A percentile compares a stretch with the other conserved stretches of the same genome.
These are phyloP conservation scores for Hemithea aestivaria DNA, from an alignment of 2,888 invertebrate species.

Conservation along the genomic window DNA sequence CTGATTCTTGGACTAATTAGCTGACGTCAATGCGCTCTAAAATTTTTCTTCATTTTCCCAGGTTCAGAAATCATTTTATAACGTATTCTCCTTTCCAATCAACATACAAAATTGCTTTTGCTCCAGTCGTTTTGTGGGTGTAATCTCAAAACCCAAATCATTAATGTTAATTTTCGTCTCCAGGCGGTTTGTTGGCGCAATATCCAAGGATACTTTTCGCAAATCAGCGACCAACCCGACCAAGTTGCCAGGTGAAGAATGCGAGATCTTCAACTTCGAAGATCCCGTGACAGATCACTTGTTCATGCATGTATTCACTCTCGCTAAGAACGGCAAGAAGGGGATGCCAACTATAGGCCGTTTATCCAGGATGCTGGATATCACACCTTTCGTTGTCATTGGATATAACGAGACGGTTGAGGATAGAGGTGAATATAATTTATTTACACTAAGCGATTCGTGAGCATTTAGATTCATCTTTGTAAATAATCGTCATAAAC, in stretches of 20 bases:
- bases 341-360: conserved; percentile 80
- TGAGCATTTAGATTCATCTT: no score
- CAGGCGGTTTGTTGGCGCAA: conserved; percentile 40
- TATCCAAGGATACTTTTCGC: conserved; percentile 73
- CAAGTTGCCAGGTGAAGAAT: conserved; percentile 57
- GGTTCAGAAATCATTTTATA: no score
- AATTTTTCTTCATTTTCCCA: no score
- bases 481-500: no score
- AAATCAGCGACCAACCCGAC: conserved; percentile 74
- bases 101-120: no score
- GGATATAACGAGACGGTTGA: conserved; percentile 19
- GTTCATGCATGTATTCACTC: conserved; percentile 83
- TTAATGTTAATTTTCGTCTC: no score
- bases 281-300: conserved; percentile 81
- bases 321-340: conserved; percentile 60
- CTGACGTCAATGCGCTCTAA: no score
- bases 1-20: no score
- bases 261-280: conserved; percentile 61
- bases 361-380: conserved; percentile 86
- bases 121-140: no score
- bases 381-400: conserved; percentile 86
- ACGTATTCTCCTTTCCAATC: no score
- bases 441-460: no score
- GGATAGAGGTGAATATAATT: conserved; percentile 1
- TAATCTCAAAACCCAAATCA: no score